Percentiles rank a stretch among this genome's conserved stretches.
These are phyloP conservation scores for Trissolcus basalis DNA, from an alignment of 1,140 invertebrate species.

Conservation along the genomic window DNA sequence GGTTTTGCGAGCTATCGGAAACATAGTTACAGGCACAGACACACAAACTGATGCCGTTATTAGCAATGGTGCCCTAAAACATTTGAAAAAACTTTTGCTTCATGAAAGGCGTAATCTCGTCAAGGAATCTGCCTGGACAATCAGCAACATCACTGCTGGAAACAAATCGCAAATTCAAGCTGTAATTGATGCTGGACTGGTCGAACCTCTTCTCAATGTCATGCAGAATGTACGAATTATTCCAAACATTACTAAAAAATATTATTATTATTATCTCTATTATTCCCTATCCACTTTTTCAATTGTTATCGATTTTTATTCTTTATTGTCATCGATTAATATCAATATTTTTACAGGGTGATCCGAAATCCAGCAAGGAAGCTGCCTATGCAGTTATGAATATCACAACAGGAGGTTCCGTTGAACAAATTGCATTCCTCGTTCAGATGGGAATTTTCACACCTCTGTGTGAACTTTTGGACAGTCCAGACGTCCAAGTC, in stretches of 20 bases:
- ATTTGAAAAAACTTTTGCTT: conserved; percentile 84
- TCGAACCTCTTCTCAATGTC: conserved; percentile 83
- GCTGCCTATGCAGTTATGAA: conserved; percentile 90
- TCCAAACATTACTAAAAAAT: too few species aligned
- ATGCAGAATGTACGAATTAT: conserved; percentile 77
- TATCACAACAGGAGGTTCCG: conserved; percentile 84
- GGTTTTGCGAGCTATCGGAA: conserved; percentile 90
- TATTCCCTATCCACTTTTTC: too few species aligned
- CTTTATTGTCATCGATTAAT: background rate
- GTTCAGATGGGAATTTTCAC: conserved; percentile 77
- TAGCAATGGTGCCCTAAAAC: conserved; percentile 84
- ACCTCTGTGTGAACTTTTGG: conserved; percentile 75
- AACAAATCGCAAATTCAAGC: conserved; percentile 84
- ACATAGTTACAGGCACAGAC: conserved; percentile 91
- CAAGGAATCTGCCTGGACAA: conserved; percentile 90
- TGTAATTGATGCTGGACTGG: conserved; percentile 83
- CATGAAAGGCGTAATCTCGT: conserved; percentile 84
- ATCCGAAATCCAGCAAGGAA: conserved; percentile 87
- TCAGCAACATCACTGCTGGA: conserved; percentile 89
- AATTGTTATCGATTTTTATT: too few species aligned
- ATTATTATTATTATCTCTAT: too few species aligned
- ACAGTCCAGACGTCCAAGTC: conserved; percentile 78
- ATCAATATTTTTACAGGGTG: conserved; percentile 77
- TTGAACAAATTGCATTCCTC: conserved; percentile 81
- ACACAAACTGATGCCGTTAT: conserved; percentile 93